Conservation (phyloP, 1,140 invertebrate species). For the Aphelenchoides fujianensis region DNA sequence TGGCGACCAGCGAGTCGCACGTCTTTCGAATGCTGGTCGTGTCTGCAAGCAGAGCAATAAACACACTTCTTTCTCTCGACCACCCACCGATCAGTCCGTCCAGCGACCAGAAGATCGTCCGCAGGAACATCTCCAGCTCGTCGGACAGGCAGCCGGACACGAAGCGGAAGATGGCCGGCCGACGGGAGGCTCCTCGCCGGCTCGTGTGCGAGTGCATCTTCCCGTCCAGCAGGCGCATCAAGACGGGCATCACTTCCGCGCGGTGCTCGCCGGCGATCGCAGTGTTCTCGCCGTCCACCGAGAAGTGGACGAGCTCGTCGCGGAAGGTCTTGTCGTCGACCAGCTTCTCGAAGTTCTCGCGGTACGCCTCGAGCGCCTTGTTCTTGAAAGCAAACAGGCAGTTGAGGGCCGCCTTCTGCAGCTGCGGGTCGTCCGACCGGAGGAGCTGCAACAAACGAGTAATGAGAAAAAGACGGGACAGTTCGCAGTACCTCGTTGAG, state of each 20-base stretch:
- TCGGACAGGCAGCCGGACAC: constrained; percentile 19
- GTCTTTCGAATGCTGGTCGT: constrained; percentile 9
- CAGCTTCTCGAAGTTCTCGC: constrained; percentile 16
- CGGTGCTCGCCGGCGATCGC: constrained; percentile 10
- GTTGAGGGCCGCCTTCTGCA: constrained; percentile 31
- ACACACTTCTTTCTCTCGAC: too few species aligned
- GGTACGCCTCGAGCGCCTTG: constrained; percentile 26
- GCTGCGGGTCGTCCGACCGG: constrained; percentile 31
- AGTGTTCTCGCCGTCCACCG: constrained; percentile 21
- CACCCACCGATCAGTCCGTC: background rate
- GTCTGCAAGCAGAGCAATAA: constrained; percentile 9
- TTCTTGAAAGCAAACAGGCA: constrained; percentile 42
- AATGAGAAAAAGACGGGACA: too few species aligned
- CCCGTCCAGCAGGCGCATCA: constrained; percentile 21
- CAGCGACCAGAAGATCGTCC: constrained; percentile 17
- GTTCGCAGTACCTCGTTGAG: constrained; percentile 36
- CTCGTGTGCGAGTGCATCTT: constrained; percentile 6
- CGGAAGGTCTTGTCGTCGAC: constrained; percentile 21
- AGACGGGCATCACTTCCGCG: constrained; percentile 13
- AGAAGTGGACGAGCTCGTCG: constrained; percentile 18
- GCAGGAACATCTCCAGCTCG: constrained; percentile 27
- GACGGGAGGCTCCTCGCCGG: background rate
- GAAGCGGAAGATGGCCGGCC: constrained; percentile 20
- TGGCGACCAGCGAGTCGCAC: constrained; percentile 2
- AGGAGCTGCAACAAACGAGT: constrained; percentile 20